phyloP scores from a whole-genome alignment of 2,113 vertebrate genomes.

The Thamnaconus septentrionalis region DNA sequence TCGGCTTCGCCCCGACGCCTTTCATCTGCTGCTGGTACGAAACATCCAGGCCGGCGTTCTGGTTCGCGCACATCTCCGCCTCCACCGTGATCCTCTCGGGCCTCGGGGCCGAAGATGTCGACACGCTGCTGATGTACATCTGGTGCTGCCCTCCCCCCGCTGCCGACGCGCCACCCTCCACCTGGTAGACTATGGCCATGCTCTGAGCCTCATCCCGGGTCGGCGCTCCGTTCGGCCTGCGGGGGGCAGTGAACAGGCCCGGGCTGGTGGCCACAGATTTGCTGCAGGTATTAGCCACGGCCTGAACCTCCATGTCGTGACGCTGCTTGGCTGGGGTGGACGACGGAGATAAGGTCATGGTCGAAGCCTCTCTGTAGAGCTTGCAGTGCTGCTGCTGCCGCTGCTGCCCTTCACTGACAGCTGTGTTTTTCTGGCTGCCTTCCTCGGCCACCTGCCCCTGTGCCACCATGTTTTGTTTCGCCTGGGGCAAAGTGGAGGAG shows the following conservation, averaged over 20 bases:
- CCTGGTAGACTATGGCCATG: conserved; percentile 74
- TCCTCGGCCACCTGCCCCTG: conserved; percentile 51
- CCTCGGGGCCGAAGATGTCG: conserved; percentile 29
- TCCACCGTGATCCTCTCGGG: conserved; percentile 56
- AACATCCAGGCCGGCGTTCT: conserved; percentile 48
- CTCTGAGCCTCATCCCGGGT: conserved; percentile 71
- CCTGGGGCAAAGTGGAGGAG: conserved; percentile 34
- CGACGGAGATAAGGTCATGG: conserved; percentile 81
- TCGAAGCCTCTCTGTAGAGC: conserved; percentile 74
- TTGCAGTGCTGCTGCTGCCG: conserved; percentile 65
- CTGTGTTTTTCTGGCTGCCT: conserved; percentile 33
- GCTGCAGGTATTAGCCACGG: conserved; percentile 81
- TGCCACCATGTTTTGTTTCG: conserved; percentile 41
- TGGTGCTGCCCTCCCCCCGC: conserved; percentile 24
- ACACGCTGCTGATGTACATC: conserved; percentile 10
- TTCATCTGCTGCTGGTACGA: conserved; percentile 21
- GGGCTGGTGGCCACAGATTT: conserved; percentile 90
- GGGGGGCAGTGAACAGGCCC: conserved; percentile 77
- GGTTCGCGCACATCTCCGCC: conserved; percentile 56
- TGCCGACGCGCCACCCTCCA: conserved; percentile 5
- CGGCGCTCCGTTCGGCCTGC: conserved; percentile 33
- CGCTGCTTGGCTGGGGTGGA: conserved; percentile 53
- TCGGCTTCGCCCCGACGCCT: conserved; percentile 49
- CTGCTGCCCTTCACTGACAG: conserved; percentile 71
- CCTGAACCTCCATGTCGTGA: conserved; percentile 89